phyloP scores from a whole-genome alignment of 2,888 invertebrate species.

The Eupithecia centaureata region DNA sequence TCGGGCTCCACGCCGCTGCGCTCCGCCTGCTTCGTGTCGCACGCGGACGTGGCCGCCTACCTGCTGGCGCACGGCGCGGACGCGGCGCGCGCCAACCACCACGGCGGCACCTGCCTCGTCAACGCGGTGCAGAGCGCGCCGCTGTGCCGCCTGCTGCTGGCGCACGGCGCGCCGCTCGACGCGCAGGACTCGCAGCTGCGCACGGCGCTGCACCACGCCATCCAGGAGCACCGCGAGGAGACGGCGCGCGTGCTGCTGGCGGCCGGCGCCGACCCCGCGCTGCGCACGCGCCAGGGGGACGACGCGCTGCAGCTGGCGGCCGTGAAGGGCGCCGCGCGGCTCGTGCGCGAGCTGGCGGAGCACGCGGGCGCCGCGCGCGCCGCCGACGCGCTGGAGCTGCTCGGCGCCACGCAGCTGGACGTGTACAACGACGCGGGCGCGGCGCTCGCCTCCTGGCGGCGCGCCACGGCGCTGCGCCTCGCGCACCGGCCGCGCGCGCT shows the following conservation, averaged over 20 bases:
- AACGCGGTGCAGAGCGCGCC: conserved; percentile 95
- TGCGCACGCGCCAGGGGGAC: conserved; percentile 91
- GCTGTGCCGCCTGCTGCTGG: conserved; percentile 91
- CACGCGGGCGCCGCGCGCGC: conserved; percentile 85
- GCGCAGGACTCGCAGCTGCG: conserved; percentile 95
- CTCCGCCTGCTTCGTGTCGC: conserved; percentile 97
- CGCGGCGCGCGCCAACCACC: conserved; percentile 92
- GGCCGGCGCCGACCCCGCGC: conserved; percentile 90
- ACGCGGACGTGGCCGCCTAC: conserved; percentile 89
- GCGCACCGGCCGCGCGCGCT: conserved; percentile 80
- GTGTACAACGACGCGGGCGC: conserved; percentile 91
- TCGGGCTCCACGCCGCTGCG: conserved; percentile 95
- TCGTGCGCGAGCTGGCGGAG: conserved; percentile 85
- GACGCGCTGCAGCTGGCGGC: conserved; percentile 93
- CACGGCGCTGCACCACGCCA: conserved; percentile 97
- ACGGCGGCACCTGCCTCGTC: conserved; percentile 96
- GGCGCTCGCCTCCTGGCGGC: conserved; percentile 89
- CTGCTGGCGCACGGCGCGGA: conserved; percentile 92
- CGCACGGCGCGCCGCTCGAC: conserved; percentile 91
- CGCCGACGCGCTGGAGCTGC: conserved; percentile 94
- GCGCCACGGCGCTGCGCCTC: conserved; percentile 84
- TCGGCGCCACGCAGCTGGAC: conserved; percentile 93
- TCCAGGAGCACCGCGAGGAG: conserved; percentile 89
- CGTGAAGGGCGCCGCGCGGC: conserved; percentile 81
- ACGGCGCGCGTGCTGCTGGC: conserved; percentile 92